Evolutionary conservation across 2,888 invertebrate genomes (phyloP).

Genomic region (Athetis lepigone): DNA sequence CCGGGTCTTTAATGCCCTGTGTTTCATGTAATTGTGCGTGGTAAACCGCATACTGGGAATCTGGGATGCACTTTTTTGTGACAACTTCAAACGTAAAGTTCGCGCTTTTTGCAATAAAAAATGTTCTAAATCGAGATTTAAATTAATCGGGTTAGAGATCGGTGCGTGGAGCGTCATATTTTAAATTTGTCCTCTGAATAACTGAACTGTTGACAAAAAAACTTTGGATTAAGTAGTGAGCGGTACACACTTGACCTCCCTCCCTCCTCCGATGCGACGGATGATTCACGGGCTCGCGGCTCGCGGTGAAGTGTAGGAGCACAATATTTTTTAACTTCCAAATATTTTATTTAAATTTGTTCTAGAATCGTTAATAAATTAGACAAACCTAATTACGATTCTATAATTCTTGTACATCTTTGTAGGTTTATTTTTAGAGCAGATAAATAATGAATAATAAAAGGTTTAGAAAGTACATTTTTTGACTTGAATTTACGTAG

Average conservation of each 20-base stretch:
- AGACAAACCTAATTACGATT: too few species aligned
- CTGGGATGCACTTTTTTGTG: background rate
- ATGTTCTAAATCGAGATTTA: background rate
- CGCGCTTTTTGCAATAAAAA: background rate
- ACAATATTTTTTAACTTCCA: constrained; percentile 15
- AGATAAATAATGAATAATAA: too few species aligned
- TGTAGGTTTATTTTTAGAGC: too few species aligned
- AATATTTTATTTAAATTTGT: too few species aligned
- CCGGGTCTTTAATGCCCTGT: background rate
- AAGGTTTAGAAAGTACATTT: too few species aligned
- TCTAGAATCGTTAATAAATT: too few species aligned
- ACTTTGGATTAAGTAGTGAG: constrained; percentile 43
- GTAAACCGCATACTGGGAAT: background rate
- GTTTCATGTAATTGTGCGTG: constrained; percentile 12
- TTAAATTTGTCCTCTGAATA: constrained; percentile 63
- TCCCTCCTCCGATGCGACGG: constrained; percentile 33
- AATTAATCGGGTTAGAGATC: constrained; percentile 33
- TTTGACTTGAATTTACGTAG: too few species aligned
- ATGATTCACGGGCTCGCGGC: constrained; percentile 65
- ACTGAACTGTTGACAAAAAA: constrained; percentile 52
- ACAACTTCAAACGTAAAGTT: too few species aligned
- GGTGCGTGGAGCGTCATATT: constrained; percentile 58
- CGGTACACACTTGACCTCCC: constrained; percentile 51
- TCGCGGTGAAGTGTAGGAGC: constrained; percentile 57
- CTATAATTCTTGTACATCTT: too few species aligned